These are phyloP conservation scores for Sycon ciliatum DNA, from an alignment of 37 sponge, comb jelly and placozoan genomes.

Conservation along the genomic window DNA sequence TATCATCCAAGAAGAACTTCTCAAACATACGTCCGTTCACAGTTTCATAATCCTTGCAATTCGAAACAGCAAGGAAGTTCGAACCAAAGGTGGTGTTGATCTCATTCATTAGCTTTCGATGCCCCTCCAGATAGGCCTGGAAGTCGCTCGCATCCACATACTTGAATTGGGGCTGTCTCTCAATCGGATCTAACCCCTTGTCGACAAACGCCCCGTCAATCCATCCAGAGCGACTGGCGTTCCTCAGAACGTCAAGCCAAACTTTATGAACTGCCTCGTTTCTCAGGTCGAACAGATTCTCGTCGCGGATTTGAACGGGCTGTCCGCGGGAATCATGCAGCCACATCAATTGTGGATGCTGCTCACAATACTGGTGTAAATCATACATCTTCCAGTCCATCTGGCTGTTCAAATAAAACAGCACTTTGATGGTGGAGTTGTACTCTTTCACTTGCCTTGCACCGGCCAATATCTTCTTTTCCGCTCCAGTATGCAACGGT, in stretches of 20 bases:
- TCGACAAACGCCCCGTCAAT: slow-evolving; percentile 46
- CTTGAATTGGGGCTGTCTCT: too few relatives aligned
- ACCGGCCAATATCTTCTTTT: background rate
- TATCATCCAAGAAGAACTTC: too few relatives aligned
- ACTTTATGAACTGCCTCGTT: slow-evolving; percentile 1
- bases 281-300: slow-evolving; percentile 21
- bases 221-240: slow-evolving; percentile 18
- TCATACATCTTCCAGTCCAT: background rate
- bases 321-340: background rate
- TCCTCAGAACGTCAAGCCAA: slow-evolving; percentile 16
- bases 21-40: too few relatives aligned
- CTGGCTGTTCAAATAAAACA: background rate
- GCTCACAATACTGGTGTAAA: background rate
- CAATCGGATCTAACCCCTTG: too few relatives aligned
- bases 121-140: too few relatives aligned
- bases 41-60: too few relatives aligned
- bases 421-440: background rate
- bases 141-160: too few relatives aligned
- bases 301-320: background rate
- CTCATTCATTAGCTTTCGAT: too few relatives aligned
- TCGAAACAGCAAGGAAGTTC: too few relatives aligned
- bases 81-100: too few relatives aligned
- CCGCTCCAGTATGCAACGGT: background rate
- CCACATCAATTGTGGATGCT: slow-evolving; percentile 12
- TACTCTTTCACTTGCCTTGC: background rate